A percentile compares a stretch with the other conserved stretches of the same genome.
phyloP scores from a whole-genome alignment of 2,888 invertebrate genomes.

The Parnassius glacialis region DNA sequence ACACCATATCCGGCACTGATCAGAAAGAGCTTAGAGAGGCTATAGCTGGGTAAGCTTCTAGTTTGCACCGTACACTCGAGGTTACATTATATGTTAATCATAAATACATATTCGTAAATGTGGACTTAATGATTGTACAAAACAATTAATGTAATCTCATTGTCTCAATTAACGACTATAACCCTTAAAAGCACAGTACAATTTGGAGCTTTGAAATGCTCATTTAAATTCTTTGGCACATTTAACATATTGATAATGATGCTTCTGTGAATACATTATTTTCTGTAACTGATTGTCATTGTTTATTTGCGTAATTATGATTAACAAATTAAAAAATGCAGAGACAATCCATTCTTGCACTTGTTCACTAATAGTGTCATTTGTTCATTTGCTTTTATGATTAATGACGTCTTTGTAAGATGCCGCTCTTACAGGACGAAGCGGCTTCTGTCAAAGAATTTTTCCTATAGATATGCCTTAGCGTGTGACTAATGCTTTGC shows the following conservation, averaged over 20 bases:
- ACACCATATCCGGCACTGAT: conserved; percentile 95
- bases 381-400: conserved; percentile 74
- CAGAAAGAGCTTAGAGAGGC: conserved; percentile 94
- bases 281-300: conserved; percentile 69
- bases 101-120: conserved; percentile 32
- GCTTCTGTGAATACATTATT: conserved; percentile 74
- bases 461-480: conserved; percentile 68
- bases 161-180: conserved; percentile 59
- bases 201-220: conserved; percentile 68
- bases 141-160: conserved; percentile 66
- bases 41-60: conserved; percentile 88
- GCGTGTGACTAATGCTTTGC: conserved; percentile 82
- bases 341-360: conserved; percentile 72
- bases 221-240: conserved; percentile 66
- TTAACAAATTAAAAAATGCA: conserved; percentile 45
- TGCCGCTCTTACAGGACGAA: conserved; percentile 72
- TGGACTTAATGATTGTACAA: conserved; percentile 26
- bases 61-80: conserved; percentile 69
- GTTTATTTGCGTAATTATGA: conserved; percentile 45
- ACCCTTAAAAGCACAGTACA: conserved; percentile 66
- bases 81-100: conserved; percentile 54
- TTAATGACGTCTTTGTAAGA: conserved; percentile 65
- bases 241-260: conserved; percentile 71
- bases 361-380: conserved; percentile 77
- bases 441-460: conserved; percentile 58